A percentile compares a stretch with the other conserved stretches of the same genome.
These are phyloP conservation scores for Lycorma delicatula DNA, from an alignment of 1,140 invertebrate species.

Conservation along the genomic window DNA sequence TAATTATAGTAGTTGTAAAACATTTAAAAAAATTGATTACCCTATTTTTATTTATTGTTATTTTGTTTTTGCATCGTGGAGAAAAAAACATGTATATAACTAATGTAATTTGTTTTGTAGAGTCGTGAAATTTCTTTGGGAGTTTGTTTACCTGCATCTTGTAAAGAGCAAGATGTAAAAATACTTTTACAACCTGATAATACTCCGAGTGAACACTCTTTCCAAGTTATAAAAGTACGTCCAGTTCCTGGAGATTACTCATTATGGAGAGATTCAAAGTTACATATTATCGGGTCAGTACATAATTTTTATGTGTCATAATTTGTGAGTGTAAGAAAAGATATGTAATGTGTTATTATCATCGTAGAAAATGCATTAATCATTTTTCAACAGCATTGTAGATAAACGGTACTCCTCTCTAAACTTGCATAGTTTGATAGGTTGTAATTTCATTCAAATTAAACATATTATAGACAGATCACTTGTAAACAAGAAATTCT, in stretches of 20 bases:
- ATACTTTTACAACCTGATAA: conserved; percentile 43
- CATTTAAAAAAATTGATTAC: too few species aligned
- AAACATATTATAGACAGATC: too few species aligned
- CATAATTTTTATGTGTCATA: neutral
- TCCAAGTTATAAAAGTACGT: conserved; percentile 52
- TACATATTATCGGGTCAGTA: conserved; percentile 64
- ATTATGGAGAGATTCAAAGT: conserved; percentile 54
- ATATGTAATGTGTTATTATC: neutral
- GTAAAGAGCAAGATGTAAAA: conserved; percentile 48
- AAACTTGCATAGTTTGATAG: too few species aligned
- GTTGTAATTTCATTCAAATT: too few species aligned
- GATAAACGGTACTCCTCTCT: too few species aligned
- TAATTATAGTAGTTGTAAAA: too few species aligned
- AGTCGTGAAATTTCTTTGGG: conserved; percentile 55
- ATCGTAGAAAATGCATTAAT: too few species aligned
- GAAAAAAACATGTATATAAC: too few species aligned
- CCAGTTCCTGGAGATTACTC: conserved; percentile 60
- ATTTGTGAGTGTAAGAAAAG: neutral
- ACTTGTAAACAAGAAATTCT: too few species aligned
- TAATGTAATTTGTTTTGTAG: conserved; percentile 44
- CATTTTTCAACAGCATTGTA: too few species aligned
- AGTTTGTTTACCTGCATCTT: conserved; percentile 61
- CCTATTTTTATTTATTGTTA: too few species aligned
- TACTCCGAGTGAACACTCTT: conserved; percentile 23
- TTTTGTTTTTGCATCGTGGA: too few species aligned